A percentile compares a stretch with the other conserved stretches of the same genome.
phyloP scores from a whole-genome alignment of 2,888 invertebrate species.

The Oligia fasciuncula region DNA sequence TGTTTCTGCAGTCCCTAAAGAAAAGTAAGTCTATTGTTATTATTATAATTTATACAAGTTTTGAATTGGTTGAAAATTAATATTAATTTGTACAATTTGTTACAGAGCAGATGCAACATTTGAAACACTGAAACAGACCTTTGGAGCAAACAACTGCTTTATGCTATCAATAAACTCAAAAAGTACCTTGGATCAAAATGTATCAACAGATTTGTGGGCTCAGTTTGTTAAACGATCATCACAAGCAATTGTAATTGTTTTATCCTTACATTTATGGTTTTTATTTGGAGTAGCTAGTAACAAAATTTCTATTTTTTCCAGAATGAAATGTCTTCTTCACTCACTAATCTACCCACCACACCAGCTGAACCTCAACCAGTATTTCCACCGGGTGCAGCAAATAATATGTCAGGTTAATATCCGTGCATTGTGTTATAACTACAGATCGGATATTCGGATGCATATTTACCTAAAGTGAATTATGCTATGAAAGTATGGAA shows the following conservation, averaged over 20 bases:
- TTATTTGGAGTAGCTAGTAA: background rate
- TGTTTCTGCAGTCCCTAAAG: slow-evolving; percentile 92
- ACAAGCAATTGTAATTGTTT: slow-evolving; percentile 84
- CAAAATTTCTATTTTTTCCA: slow-evolving; percentile 63
- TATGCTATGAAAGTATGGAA: no score
- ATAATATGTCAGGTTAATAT: slow-evolving; percentile 67
- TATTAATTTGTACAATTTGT: slow-evolving; percentile 55
- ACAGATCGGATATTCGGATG: no score
- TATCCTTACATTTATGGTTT: slow-evolving; percentile 69
- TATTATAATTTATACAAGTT: background rate
- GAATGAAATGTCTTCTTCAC: slow-evolving; percentile 78
- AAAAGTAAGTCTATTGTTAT: slow-evolving; percentile 90
- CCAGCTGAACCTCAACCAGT: slow-evolving; percentile 77
- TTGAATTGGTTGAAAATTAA: background rate
- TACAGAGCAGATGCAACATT: slow-evolving; percentile 95
- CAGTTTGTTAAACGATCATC: slow-evolving; percentile 92
- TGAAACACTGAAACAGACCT: slow-evolving; percentile 95
- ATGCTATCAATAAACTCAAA: slow-evolving; percentile 97
- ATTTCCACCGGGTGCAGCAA: slow-evolving; percentile 64
- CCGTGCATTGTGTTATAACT: background rate
- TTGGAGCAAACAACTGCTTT: slow-evolving; percentile 96
- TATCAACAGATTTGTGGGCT: slow-evolving; percentile 95
- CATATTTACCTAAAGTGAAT: no score
- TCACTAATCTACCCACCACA: slow-evolving; percentile 72
- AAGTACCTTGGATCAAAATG: slow-evolving; percentile 89